A percentile compares a stretch with the other conserved stretches of the same genome.
phyloP scores from a whole-genome alignment of 2,113 vertebrate genomes.

The Acrocephalus arundinaceus region DNA sequence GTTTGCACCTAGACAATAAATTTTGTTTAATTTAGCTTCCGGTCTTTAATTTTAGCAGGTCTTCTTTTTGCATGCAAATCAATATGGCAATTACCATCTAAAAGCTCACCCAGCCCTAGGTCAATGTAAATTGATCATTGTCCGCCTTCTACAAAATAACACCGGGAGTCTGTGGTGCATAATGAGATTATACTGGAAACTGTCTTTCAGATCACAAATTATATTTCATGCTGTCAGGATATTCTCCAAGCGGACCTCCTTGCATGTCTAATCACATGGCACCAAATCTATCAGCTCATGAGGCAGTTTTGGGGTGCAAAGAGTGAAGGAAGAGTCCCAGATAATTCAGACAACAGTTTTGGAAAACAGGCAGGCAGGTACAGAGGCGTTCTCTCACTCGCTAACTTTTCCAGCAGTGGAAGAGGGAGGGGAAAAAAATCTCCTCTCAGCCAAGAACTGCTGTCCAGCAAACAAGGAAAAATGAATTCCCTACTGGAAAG shows the following conservation, averaged over 20 bases:
- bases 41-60: conserved; percentile 85
- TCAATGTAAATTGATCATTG: conserved; percentile 90
- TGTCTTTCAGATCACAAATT: conserved; percentile 85
- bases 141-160: conserved; percentile 86
- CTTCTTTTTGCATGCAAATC: conserved; percentile 85
- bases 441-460: neutral
- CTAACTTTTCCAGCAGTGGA: conserved; percentile 1
- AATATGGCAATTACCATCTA: conserved; percentile 89
- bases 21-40: conserved; percentile 84
- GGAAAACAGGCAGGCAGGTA: neutral
- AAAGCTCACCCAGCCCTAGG: conserved; percentile 85
- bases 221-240: conserved; percentile 82
- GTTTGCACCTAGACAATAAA: conserved; percentile 82
- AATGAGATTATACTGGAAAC: conserved; percentile 87
- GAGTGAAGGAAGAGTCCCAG: neutral
- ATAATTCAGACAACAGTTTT: neutral
- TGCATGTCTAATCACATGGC: conserved; percentile 54
- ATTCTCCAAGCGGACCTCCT: conserved; percentile 73
- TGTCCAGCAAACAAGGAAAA: conserved; percentile 55
- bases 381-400: neutral
- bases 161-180: conserved; percentile 84
- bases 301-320: neutral
- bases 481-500: neutral
- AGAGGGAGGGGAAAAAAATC: neutral
- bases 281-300: neutral